A percentile compares a stretch with the other conserved stretches of the same genome.
These are phyloP conservation scores for Zoanthus sansibaricus DNA, from an alignment of 92 coral and sea anemone species.

Conservation along the genomic window DNA sequence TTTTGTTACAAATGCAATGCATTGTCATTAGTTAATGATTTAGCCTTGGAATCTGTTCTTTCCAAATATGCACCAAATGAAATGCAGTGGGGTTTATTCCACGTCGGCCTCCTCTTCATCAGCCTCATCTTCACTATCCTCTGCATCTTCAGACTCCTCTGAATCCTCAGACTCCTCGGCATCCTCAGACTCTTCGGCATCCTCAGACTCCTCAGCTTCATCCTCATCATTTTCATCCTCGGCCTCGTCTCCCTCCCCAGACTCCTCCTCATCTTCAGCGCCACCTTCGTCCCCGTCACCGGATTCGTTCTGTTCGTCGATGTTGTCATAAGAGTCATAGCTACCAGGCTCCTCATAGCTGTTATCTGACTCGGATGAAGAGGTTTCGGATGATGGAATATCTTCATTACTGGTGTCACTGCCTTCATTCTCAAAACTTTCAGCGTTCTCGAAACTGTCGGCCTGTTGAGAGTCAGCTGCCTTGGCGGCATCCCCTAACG, in stretches of 20 bases:
- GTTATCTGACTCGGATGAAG: conserved; percentile 42
- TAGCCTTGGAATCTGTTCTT: background rate
- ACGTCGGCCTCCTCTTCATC: conserved; percentile 43
- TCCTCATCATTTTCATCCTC: conserved; percentile 25
- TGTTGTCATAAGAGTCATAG: conserved; percentile 28
- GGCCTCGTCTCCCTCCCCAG: conserved; percentile 1
- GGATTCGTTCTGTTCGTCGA: conserved; percentile 37
- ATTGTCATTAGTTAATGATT: conserved; percentile 14
- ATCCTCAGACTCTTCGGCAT: conserved; percentile 26
- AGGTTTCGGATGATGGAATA: conserved; percentile 25
- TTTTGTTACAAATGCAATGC: background rate
- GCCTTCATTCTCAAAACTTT: conserved; percentile 34
- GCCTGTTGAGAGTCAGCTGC: conserved; percentile 48
- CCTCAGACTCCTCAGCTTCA: conserved; percentile 24
- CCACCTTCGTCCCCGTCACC: conserved; percentile 28
- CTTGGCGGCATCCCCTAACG: conserved; percentile 36
- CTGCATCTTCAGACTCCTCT: conserved; percentile 24
- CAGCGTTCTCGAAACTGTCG: conserved; percentile 28
- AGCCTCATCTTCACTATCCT: conserved; percentile 26
- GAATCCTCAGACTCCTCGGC: background rate
- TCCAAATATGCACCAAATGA: background rate
- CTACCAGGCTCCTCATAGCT: conserved; percentile 32
- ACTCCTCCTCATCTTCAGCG: conserved; percentile 29
- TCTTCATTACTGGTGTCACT: conserved; percentile 39
- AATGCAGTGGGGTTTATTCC: conserved; percentile 30